Conservation (phyloP, 1,140 invertebrate genomes). For the Arion vulgaris region DNA sequence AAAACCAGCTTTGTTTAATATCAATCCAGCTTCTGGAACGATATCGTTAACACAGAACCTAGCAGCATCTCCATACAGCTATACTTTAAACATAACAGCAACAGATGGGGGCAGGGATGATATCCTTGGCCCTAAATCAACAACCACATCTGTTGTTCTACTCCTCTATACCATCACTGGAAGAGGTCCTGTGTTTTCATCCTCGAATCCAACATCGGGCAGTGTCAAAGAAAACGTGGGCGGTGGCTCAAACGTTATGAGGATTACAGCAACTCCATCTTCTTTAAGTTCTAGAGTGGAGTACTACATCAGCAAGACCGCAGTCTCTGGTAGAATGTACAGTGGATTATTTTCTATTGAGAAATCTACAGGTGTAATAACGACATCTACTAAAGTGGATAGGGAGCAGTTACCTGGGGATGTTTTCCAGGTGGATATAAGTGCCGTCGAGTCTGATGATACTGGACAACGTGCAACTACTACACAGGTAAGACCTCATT, state of each 20-base stretch:
- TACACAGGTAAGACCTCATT: slow-evolving; percentile 80
- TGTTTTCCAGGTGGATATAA: slow-evolving; percentile 44
- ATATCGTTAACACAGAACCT: slow-evolving; percentile 60
- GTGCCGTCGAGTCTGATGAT: slow-evolving; percentile 68
- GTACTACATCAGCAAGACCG: slow-evolving; percentile 62
- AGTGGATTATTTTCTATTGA: slow-evolving; percentile 72
- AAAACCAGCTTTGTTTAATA: slow-evolving; percentile 69
- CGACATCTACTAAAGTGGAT: slow-evolving; percentile 39
- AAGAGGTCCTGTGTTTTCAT: slow-evolving; percentile 64
- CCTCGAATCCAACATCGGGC: slow-evolving; percentile 78
- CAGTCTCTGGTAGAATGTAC: slow-evolving; percentile 58
- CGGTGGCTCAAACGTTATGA: slow-evolving; percentile 69
- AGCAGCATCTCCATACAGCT: slow-evolving; percentile 76
- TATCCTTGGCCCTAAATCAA: slow-evolving; percentile 39
- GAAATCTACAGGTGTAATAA: slow-evolving; percentile 41
- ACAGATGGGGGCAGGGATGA: slow-evolving; percentile 83
- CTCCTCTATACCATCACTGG: slow-evolving; percentile 49
- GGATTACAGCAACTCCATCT: slow-evolving; percentile 63
- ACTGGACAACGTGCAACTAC: slow-evolving; percentile 78
- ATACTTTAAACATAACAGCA: slow-evolving; percentile 84
- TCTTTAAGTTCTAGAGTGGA: slow-evolving; percentile 80
- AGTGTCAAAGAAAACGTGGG: slow-evolving; percentile 85
- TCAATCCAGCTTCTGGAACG: slow-evolving; percentile 67
- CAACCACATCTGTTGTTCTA: slow-evolving; percentile 54
- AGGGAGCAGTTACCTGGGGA: slow-evolving; percentile 42